Percentiles rank a stretch among this genome's conserved stretches.
Conservation (phyloP, 2,888 invertebrate genomes). For the Aporophyla nigra region DNA sequence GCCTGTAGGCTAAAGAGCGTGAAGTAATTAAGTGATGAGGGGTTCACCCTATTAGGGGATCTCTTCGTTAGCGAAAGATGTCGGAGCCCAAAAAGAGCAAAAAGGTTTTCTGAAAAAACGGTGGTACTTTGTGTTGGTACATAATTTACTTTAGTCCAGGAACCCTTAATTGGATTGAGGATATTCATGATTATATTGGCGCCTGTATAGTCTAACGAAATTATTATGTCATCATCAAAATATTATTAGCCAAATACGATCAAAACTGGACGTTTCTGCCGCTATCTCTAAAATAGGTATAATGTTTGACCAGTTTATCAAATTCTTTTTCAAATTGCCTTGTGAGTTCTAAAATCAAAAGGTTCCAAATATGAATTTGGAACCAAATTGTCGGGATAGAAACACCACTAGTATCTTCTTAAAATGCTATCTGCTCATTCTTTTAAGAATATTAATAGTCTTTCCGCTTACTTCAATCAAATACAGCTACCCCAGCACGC, state of each 20-base stretch:
- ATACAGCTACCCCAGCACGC: neutral
- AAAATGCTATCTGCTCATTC: neutral
- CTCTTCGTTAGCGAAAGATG: conserved; percentile 37
- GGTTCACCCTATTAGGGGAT: conserved; percentile 17
- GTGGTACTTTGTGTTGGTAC: conserved; percentile 2
- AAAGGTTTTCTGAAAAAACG: conserved; percentile 27
- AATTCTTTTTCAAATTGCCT: neutral
- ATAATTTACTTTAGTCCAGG: neutral
- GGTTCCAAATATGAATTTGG: neutral
- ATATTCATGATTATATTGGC: neutral
- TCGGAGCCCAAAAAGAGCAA: neutral
- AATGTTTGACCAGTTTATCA: neutral
- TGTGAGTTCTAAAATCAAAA: neutral
- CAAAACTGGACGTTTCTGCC: neutral
- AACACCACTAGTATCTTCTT: neutral
- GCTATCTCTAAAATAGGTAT: neutral
- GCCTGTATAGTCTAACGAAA: neutral
- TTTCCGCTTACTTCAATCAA: neutral
- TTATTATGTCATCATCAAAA: neutral
- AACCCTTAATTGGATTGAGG: neutral
- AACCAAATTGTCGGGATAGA: too few relatives aligned
- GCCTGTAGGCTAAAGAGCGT: neutral
- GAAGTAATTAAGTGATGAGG: conserved; percentile 36
- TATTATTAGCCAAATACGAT: neutral
- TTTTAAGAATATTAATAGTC: neutral